phyloP scores from a whole-genome alignment of 2,888 invertebrate genomes.

The Nephrotoma appendiculata region DNA sequence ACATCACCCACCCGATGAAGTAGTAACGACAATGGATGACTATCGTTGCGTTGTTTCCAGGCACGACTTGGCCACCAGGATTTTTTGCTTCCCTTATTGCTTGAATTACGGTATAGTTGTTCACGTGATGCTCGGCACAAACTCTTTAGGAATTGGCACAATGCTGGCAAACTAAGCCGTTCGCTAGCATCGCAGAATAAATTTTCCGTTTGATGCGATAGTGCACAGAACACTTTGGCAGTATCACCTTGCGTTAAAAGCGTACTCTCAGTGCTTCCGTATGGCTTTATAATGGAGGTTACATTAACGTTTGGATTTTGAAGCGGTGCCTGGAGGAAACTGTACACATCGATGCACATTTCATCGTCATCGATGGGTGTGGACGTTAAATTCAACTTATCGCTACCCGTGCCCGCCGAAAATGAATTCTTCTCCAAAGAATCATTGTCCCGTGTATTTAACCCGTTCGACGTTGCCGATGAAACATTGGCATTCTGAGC shows the following conservation, averaged over 20 bases:
- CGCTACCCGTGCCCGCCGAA: constrained; percentile 39
- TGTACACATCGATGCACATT: constrained; percentile 74
- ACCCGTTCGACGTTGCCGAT: constrained; percentile 24
- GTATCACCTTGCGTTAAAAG: constrained; percentile 64
- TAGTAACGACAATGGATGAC: constrained; percentile 42
- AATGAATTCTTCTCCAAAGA: constrained; percentile 26
- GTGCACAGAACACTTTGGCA: constrained; percentile 75
- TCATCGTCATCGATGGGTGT: constrained; percentile 56
- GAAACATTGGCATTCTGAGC: constrained; percentile 38
- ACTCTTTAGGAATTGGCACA: constrained; percentile 67
- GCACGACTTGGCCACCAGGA: constrained; percentile 33
- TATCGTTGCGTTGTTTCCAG: constrained; percentile 31
- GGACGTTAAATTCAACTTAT: constrained; percentile 43
- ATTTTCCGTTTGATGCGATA: constrained; percentile 82
- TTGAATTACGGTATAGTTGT: constrained; percentile 38
- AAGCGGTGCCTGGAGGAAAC: constrained; percentile 58
- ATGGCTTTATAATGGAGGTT: constrained; percentile 30
- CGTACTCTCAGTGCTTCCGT: constrained; percentile 33
- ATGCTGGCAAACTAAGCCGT: constrained; percentile 68
- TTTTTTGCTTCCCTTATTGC: constrained; percentile 31
- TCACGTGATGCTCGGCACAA: constrained; percentile 76
- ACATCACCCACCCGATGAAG: constrained; percentile 79
- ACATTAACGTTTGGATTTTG: constrained; percentile 43
- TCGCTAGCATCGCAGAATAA: constrained; percentile 81
- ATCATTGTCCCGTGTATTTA: constrained; percentile 27